Evolutionary conservation across 2,113 vertebrate genomes (phyloP), one percentile per base, ranked within the genome.

Genomic region (Tricholaema leucomelas): DNA sequence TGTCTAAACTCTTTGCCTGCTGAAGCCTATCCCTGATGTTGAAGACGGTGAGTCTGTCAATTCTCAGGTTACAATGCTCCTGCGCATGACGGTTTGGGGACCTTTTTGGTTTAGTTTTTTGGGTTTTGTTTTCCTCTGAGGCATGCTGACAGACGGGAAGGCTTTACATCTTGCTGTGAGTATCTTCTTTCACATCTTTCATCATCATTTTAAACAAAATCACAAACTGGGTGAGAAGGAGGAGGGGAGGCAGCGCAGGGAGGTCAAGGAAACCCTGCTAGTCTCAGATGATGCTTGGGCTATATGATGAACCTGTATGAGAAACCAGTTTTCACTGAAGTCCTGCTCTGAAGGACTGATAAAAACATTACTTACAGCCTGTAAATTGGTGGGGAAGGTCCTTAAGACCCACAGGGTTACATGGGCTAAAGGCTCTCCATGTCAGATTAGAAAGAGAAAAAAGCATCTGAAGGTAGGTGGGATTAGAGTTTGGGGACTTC

Each of bases 111-210:
- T 36, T 23, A 12, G 19, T 36, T 44, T 14, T 30, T 54, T 54
- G n/a, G n/a, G n/a, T n/a, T n/a, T n/a, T n/a, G n/a, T 50, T 30
- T 44, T 21, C 15, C 8, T 63, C 67, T 50, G 42, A 64, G 54
- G 56, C 61, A 27, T 6, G 78, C 58, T 93, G 89, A 96, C 83
- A 95, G 94, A 92, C 52, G 30, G 64, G 69, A 95, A 56, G 35
- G 71, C 48, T 95, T 95, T 94, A 87, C 81, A 81, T 82, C 69
- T 82, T 71, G 87, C 81, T 59, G 56, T 44, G 61, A 2, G 7
- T 64, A 92, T 95, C 87, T 81, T 30, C 95, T 94, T 96, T 91
- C 96, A 95, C 69, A 77, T 95, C 91, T 93, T 89, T 96, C 92
- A 94, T 42, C 54, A 0, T 65, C 0, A 0, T 67, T 92, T 85